These are phyloP conservation scores for Myotis findleyi DNA, from an alignment of 2,797 vertebrate species.

Conservation along the genomic window DNA sequence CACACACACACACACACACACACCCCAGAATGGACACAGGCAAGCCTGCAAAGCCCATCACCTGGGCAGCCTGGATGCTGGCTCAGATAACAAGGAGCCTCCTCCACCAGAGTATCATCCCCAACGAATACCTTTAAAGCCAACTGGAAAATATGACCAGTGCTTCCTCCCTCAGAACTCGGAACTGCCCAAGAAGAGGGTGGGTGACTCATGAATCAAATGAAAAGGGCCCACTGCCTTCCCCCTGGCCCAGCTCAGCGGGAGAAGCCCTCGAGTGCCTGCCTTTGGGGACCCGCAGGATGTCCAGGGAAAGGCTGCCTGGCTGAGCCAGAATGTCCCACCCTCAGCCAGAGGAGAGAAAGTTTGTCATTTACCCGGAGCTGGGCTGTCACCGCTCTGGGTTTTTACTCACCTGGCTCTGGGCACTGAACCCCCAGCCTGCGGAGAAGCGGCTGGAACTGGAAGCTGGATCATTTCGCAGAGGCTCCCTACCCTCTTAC, in stretches of 20 bases:
- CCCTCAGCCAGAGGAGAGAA: constrained; percentile 44
- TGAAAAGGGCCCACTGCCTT: not conserved
- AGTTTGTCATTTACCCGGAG: constrained; percentile 73
- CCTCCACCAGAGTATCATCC: not conserved
- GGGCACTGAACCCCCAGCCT: not conserved
- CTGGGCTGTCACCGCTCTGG: not conserved
- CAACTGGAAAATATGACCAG: not conserved
- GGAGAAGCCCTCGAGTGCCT: not conserved
- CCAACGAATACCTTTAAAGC: not conserved
- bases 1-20: not conserved
- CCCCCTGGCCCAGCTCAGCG: not conserved
- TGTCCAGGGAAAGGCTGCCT: not conserved
- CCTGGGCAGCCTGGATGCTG: not conserved
- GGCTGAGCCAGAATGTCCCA: not conserved
- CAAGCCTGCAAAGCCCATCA: not conserved
- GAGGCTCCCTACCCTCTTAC: not conserved
- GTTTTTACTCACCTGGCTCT: not conserved
- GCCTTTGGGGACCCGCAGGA: not conserved
- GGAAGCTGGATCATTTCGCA: not conserved
- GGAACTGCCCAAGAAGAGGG: not conserved
- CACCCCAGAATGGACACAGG: not conserved
- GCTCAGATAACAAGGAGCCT: not conserved
- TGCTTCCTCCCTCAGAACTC: not conserved
- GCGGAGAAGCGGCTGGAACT: not conserved
- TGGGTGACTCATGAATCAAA: not conserved